Conservation (phyloP, 1,140 invertebrate species). For the Cryptotermes secundus region DNA sequence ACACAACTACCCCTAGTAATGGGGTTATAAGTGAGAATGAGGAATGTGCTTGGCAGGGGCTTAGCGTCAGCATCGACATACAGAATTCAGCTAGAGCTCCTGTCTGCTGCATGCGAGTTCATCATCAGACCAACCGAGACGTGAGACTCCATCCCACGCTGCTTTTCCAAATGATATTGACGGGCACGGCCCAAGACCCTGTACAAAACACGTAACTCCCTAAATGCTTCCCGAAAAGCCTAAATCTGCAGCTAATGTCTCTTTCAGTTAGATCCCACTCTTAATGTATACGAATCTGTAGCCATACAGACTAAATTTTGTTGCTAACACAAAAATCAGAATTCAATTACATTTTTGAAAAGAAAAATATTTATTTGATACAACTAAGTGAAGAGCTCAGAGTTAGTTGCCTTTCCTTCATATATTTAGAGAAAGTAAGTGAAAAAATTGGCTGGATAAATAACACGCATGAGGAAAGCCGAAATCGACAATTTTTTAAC, state of each 20-base stretch:
- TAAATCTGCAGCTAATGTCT: neutral
- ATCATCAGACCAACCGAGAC: neutral
- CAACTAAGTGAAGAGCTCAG: too few species aligned
- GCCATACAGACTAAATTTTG: neutral
- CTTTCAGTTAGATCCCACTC: neutral
- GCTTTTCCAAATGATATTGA: constrained; percentile 3
- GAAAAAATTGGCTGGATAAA: too few species aligned
- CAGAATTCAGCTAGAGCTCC: neutral
- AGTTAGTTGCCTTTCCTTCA: too few species aligned
- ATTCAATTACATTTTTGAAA: neutral
- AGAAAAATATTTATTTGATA: too few species aligned
- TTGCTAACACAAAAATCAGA: neutral
- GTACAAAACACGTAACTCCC: neutral
- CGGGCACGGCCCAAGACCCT: neutral
- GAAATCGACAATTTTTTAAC: too few species aligned
- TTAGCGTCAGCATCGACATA: constrained; percentile 3
- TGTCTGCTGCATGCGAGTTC: neutral
- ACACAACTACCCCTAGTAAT: neutral
- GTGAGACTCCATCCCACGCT: neutral
- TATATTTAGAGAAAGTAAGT: too few species aligned
- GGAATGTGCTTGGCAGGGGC: neutral
- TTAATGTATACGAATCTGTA: neutral
- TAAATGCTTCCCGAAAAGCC: neutral
- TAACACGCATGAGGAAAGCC: too few species aligned
- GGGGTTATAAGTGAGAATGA: constrained; percentile 7